Conservation (phyloP, 2,113 vertebrate genomes). For the Carettochelys insculpta region DNA sequence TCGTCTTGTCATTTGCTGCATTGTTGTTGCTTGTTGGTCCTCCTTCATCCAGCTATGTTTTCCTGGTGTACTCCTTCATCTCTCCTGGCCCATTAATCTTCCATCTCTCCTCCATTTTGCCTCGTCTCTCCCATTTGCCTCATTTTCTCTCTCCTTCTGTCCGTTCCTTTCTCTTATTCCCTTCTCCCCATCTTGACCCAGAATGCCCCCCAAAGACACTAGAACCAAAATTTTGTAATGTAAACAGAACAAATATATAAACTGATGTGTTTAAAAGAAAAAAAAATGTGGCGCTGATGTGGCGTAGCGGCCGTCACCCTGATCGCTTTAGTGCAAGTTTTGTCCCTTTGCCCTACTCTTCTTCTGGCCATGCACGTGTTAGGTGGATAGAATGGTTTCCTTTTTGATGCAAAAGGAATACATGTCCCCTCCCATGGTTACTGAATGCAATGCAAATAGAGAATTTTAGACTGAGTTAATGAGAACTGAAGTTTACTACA, state of each 20-base stretch:
- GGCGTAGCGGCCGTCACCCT: background rate
- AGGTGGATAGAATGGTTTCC: background rate
- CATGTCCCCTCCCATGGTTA: background rate
- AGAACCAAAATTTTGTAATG: background rate
- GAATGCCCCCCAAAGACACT: background rate
- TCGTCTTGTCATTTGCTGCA: background rate
- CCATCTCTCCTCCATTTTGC: background rate
- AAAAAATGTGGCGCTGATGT: background rate
- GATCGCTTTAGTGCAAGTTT: background rate
- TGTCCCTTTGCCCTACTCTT: background rate
- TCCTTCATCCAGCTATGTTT: background rate
- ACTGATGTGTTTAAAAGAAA: background rate
- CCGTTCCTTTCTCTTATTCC: background rate
- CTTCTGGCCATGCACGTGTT: background rate
- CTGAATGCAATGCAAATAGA: background rate
- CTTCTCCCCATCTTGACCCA: background rate
- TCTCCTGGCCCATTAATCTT: background rate
- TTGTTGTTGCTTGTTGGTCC: background rate
- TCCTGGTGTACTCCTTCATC: rapidly evolving
- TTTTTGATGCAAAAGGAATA: background rate
- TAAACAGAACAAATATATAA: background rate
- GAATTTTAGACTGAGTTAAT: background rate
- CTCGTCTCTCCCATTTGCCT: no score
- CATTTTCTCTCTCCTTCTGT: background rate
- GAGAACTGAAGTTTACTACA: background rate